These are phyloP conservation scores for Pseudorhombus dupliciocellatus DNA, from an alignment of 2,113 vertebrate species.

Conservation along the genomic window DNA sequence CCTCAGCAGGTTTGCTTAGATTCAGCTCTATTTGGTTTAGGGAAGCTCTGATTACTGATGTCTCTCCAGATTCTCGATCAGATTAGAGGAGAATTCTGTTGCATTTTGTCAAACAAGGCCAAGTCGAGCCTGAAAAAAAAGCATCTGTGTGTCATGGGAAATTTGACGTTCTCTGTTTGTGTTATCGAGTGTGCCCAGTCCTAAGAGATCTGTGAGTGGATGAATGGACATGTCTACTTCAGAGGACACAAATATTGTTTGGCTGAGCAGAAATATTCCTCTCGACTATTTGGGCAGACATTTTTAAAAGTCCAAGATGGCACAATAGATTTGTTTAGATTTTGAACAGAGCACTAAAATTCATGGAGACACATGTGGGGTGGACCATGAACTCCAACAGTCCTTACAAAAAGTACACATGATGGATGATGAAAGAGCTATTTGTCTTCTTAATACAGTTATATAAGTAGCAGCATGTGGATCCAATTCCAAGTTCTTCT, in stretches of 20 bases:
- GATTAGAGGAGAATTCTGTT: conserved; percentile 40
- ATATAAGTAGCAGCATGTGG: conserved; percentile 38
- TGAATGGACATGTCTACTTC: conserved; percentile 20
- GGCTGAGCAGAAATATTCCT: conserved; percentile 10
- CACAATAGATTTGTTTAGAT: conserved; percentile 9
- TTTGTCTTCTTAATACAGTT: conserved; percentile 36
- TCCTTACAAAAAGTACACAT: conserved; percentile 32
- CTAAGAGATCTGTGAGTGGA: conserved; percentile 3
- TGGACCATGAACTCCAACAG: background rate
- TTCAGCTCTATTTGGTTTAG: conserved; percentile 40
- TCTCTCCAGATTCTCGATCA: conserved; percentile 29
- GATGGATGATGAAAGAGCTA: conserved; percentile 39
- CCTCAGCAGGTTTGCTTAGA: conserved; percentile 33
- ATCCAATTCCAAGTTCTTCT: conserved; percentile 28
- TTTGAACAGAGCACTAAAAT: conserved; percentile 10
- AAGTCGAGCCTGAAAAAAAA: conserved; percentile 10
- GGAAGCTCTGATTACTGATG: conserved; percentile 22
- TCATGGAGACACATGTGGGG: background rate
- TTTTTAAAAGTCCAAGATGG: conserved; percentile 7
- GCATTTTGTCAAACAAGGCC: conserved; percentile 24
- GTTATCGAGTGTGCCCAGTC: background rate
- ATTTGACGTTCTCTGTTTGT: conserved; percentile 19
- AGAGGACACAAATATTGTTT: conserved; percentile 29
- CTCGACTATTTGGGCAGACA: background rate
- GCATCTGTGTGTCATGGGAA: conserved; percentile 11